Conservation (phyloP, 1,140 invertebrate genomes). For the Pseudobourletiella spinata region DNA sequence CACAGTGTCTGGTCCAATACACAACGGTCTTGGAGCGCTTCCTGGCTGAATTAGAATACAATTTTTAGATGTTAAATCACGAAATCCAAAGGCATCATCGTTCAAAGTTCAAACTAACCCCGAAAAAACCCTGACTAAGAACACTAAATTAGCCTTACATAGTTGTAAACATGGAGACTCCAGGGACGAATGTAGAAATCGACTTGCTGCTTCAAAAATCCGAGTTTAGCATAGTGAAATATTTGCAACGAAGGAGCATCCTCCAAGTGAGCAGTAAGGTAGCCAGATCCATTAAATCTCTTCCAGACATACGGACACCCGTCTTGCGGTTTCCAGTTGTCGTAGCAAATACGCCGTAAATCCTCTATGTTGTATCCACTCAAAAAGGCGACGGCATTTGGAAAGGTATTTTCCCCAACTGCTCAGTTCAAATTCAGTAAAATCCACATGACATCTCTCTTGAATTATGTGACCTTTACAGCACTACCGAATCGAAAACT, state of each 20-base stretch:
- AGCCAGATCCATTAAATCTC: slow-evolving; percentile 21
- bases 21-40: no score
- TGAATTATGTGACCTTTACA: no score
- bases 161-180: no score
- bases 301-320: slow-evolving; percentile 31
- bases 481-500: no score
- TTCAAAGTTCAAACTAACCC: background rate
- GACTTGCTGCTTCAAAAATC: slow-evolving; percentile 18
- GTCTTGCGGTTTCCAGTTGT: background rate
- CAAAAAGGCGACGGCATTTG: slow-evolving; percentile 21
- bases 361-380: background rate
- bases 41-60: no score
- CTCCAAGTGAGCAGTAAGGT: slow-evolving; percentile 24
- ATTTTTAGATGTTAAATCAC: no score
- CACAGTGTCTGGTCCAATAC: no score
- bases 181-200: no score
- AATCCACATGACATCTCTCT: no score
- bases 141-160: no score
- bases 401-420: slow-evolving; percentile 31
- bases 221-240: slow-evolving; percentile 41
- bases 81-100: background rate
- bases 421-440: no score
- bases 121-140: background rate
- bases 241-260: slow-evolving; percentile 36
- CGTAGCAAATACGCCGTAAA: background rate